A percentile compares a stretch with the other conserved stretches of the same genome.
Conservation (phyloP, 2,113 vertebrate genomes). For the Gopherus evgoodei region DNA sequence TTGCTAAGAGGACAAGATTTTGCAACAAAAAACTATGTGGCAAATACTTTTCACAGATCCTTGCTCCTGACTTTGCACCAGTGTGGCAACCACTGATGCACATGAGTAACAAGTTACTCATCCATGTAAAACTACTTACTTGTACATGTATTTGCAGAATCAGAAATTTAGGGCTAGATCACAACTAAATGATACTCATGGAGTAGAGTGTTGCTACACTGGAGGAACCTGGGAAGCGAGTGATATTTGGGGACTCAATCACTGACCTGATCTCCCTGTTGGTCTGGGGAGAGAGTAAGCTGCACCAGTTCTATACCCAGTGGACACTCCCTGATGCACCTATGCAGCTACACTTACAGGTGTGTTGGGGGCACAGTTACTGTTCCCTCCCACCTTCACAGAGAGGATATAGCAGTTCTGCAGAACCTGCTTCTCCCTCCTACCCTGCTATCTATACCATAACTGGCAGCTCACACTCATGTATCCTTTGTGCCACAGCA, state of each 20-base stretch:
- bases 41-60: neutral
- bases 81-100: neutral
- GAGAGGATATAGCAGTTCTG: neutral
- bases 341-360: neutral
- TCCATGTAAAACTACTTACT: neutral
- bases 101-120: neutral
- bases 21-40: neutral
- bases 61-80: neutral
- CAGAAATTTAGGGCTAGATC: neutral
- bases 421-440: neutral
- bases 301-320: neutral
- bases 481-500: neutral
- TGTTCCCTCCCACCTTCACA: neutral
- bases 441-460: too few species aligned
- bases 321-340: neutral
- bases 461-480: too few species aligned
- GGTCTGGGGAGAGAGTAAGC: neutral
- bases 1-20: neutral
- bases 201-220: neutral
- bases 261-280: neutral
- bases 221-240: neutral
- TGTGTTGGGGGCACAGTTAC: neutral
- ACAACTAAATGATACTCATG: neutral
- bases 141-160: neutral
- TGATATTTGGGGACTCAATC: too few species aligned